These are phyloP conservation scores for Netelia inedita DNA, from an alignment of 2,888 invertebrate genomes.

Conservation along the genomic window DNA sequence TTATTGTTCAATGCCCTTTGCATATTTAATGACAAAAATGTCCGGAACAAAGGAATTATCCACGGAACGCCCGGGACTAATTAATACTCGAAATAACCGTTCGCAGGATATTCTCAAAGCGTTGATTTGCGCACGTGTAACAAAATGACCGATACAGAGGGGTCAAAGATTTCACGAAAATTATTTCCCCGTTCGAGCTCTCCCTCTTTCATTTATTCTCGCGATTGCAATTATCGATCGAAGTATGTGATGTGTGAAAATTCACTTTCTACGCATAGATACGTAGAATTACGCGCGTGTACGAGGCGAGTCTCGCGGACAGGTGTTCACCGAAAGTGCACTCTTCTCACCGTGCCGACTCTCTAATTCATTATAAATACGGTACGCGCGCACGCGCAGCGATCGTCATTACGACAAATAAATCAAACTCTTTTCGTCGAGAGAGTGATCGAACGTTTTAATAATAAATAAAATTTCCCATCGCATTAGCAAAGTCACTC, in stretches of 20 bases:
- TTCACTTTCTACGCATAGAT: constrained; percentile 20
- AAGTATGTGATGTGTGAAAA: constrained; percentile 22
- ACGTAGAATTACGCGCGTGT: not conserved
- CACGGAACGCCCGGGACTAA: no score
- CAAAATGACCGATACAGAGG: not conserved
- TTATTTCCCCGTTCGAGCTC: not conserved
- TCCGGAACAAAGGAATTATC: not conserved
- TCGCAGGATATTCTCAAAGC: not conserved
- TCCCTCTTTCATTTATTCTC: constrained; percentile 18
- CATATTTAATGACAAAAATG: no score
- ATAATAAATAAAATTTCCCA: constrained; percentile 35
- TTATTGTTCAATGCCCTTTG: not conserved
- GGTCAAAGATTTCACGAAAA: constrained; percentile 17
- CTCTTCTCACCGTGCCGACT: constrained; percentile 33
- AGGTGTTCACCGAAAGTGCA: not conserved
- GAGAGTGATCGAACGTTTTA: constrained; percentile 31
- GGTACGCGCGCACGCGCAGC: constrained; percentile 6
- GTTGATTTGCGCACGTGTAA: not conserved
- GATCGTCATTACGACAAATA: constrained; percentile 48
- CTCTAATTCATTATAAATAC: constrained; percentile 37
- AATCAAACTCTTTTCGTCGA: constrained; percentile 35
- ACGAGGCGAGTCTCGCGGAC: not conserved
- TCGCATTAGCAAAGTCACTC: constrained; percentile 9
- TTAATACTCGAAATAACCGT: no score
- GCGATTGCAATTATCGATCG: constrained; percentile 20